Base-by-base conservation (phyloP, 2,888 invertebrate species). In the Microplitis deprimator region DNA sequence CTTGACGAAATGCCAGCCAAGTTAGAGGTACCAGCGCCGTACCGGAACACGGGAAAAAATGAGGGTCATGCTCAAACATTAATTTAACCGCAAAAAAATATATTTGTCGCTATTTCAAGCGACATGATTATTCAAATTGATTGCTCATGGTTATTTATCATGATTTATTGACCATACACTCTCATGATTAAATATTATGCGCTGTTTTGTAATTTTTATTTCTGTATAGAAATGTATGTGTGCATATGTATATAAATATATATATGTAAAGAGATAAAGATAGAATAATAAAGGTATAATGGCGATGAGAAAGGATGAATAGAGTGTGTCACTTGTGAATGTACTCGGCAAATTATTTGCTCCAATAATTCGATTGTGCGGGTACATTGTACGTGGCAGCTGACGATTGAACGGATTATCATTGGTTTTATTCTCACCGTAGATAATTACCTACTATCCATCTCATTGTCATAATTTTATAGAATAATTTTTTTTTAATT, bases 321-420 rank as follows among this genome's bases (percentile, higher is more conserved):
- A 50, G 50, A 50, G 50, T 50, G 50, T 50, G 50, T 50, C 50
- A 50, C 13, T 50, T 60, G 68, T 76, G 50, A 73, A 77, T 77
- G 73, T 77, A 73, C 77, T 73, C 77, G 41, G 62, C 62, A 59
- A 73, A 77, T 77, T 77, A 77, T 77, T 77, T 77, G 77, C 73
- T 77, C 73, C 70, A 77, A 74, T 77, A 77, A 77, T 77, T 77
- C 73, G 73, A 74, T 77, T 77, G 73, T 77, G 73, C 70, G 70
- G 77, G 73, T 73, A 74, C 65, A 70, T 77, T 77, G 77, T 73
- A 77, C 73, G 73, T 73, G 77, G 73, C 77, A 77, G 73, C 73
- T 68, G 64, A 73, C 73, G 73, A 77, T 77, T 73, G 69, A 73
- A 68, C 73, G 77, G 77, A 77, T 73, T 77, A 77, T 68, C 73